Evolutionary conservation across 2,113 vertebrate species (phyloP), one percentile per base, ranked within the genome.

Genomic region (Coregonus clupeaformis): DNA sequence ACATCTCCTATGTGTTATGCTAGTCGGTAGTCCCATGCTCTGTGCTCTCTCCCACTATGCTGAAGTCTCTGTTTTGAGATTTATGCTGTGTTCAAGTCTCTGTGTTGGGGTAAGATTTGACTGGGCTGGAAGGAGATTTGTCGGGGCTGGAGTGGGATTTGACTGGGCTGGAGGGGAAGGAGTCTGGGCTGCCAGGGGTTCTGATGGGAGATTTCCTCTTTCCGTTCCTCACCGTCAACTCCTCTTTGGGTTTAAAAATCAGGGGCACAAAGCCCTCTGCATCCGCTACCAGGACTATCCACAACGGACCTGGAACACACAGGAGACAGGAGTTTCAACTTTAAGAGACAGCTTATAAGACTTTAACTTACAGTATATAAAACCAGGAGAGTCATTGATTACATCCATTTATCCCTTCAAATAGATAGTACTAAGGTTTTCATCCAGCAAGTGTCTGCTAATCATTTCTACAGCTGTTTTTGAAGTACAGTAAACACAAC

Each of bases 231-330:
- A 99, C 76, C 0, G 91, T 89, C 0, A 99, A 85, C 71, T 96
- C 95, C 74, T 97, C 94, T 52, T 84, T 72, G 72, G 94, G 64
- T 32, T 90, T 91, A 79, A 99, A 99, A 0, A 66, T 93, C 63
- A 99, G 74, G 0, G 98, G 98, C 65, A 98, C 87, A 62, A 98
- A 99, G 71, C 96, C 98, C 25, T 98, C 95, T 0, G 87, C 92
- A 74, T 99, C 98, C 0, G 93, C 93, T 4, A 95, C 94, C n/a
- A 99, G 93, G 13, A 97, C 90, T 0, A 99, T 90, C 98, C 98
- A 99, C 42, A 93, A 82, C 0, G 93, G 94, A 74, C 93, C 98
- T 99, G 85, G 13, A 88, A 85, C 83, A 77, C 47, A 75, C 7
- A 68, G 42, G 20, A 68, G 11, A 14, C n/a, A 47, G 59, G 16